Base-by-base conservation (phyloP, 2,113 vertebrate genomes). In the Hippocampus zosterae region DNA sequence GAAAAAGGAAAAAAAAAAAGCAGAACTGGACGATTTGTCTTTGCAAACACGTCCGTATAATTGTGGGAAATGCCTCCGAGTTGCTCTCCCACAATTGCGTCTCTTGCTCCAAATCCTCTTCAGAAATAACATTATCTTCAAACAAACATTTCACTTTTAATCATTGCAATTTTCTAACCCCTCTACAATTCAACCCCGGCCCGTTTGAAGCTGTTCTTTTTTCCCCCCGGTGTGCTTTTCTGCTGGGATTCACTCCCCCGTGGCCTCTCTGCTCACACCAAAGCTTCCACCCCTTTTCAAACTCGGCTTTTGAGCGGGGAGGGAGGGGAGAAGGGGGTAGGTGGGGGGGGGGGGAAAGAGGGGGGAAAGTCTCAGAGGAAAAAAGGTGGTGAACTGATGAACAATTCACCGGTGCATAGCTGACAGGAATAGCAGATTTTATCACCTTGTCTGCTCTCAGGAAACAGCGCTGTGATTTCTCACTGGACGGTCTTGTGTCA, bases 71-170 rank as follows among this genome's bases (percentile, higher is more conserved):
- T 81, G 71, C 77, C 72, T 89, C 75, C 44, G 52, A 73, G 82
- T 73, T 75, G 78, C 59, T 80, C 83, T 88, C 85, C 78, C 84
- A 86, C 87, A 85, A 82, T 82, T 21, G 53, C 18, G 16, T 63
- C 77, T 77, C 83, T 89, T 87, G 77, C 76, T 88, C 56, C 69
- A 90, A 92, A 92, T 89, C 87, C 89, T 92, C 86, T 90, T 82
- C 91, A 89, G 89, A 89, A 93, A 93, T 92, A 93, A 89, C 88
- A 92, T 92, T 87, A 90, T 89, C 90, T 91, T 92, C 91, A 92
- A 92, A 92, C 89, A 92, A 93, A 92, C 92, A 91, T 91, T 92
- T 92, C 90, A 91, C 88, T 92, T 91, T 91, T 92, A 92, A 92
- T 92, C 90, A 92, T 88, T 85, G 85, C 82, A 87, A 90, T 91